phyloP scores from a whole-genome alignment of 2,888 invertebrate species.

The Subacronicta megacephala region DNA sequence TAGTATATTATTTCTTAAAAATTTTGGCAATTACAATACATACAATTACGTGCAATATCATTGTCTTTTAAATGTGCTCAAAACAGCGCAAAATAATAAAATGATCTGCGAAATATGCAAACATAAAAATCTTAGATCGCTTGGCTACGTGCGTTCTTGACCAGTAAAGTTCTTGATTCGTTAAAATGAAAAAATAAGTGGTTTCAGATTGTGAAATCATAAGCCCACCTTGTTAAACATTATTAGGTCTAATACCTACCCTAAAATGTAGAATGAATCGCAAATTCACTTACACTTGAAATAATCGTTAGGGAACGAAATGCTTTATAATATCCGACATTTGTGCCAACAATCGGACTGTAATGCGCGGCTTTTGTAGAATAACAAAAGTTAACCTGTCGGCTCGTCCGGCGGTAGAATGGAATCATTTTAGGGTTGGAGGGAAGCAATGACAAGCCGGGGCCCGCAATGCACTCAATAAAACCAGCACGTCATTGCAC shows the following conservation, averaged over 20 bases:
- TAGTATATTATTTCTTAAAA: too few species aligned
- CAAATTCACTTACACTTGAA: constrained; percentile 61
- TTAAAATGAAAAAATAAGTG: too few species aligned
- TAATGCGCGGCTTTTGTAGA: constrained; percentile 87
- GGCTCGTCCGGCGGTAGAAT: constrained; percentile 83
- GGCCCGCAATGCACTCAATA: constrained; percentile 77
- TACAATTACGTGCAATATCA: too few species aligned
- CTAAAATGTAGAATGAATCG: constrained; percentile 37
- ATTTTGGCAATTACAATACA: too few species aligned
- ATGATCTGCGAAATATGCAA: too few species aligned
- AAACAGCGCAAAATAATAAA: too few species aligned
- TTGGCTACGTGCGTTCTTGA: too few species aligned
- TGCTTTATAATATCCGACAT: constrained; percentile 86
- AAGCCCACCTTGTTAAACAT: constrained; percentile 12
- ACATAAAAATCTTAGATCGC: too few species aligned
- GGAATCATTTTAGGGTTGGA: constrained; percentile 88
- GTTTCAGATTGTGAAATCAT: constrained; percentile 8
- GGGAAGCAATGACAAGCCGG: constrained; percentile 87
- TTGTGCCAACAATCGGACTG: constrained; percentile 87
- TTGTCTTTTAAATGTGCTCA: too few species aligned
- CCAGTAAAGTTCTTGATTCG: too few species aligned
- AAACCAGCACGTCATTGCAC: constrained; percentile 56
- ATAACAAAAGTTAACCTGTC: constrained; percentile 89
- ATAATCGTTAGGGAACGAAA: constrained; percentile 80
- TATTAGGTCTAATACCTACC: constrained; percentile 27